phyloP scores from a whole-genome alignment of 2,113 vertebrate genomes.

The Cochlearius cochlearius region DNA sequence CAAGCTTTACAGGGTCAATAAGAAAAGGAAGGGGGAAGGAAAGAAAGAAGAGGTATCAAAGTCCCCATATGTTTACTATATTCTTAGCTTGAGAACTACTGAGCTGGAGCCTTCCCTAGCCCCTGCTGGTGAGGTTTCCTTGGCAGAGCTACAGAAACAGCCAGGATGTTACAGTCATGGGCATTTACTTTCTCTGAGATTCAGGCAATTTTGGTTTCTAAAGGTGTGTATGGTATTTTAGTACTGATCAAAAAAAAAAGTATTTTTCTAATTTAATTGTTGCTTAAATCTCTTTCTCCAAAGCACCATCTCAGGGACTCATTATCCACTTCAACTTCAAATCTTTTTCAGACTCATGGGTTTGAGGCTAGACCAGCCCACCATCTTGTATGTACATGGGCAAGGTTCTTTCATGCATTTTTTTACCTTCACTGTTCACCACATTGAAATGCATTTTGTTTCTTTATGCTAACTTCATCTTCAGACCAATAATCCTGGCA shows the following conservation, averaged over 20 bases:
- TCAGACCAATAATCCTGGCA: not conserved
- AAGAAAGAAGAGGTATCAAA: not conserved
- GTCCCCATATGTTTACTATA: not conserved
- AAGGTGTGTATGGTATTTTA: not conserved
- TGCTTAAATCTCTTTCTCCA: not conserved
- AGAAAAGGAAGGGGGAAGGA: not conserved
- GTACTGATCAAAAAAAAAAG: not conserved
- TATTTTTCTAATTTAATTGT: not conserved
- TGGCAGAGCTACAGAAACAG: not conserved
- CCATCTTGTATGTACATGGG: not conserved
- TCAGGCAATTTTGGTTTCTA: not conserved
- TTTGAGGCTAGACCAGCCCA: not conserved
- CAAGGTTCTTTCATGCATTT: not conserved
- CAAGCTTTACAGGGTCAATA: not conserved
- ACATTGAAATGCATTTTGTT: not conserved
- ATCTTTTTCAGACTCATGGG: not conserved
- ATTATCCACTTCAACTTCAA: not conserved
- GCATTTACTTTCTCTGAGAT: not conserved
- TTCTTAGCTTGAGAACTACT: not conserved
- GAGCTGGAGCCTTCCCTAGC: not conserved
- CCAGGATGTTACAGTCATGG: not conserved
- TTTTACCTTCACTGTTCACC: not conserved
- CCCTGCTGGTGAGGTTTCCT: not conserved
- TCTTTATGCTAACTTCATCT: not conserved
- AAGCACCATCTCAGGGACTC: not conserved